phyloP scores from a whole-genome alignment of 2,113 vertebrate species.

The Xenopus borealis region DNA sequence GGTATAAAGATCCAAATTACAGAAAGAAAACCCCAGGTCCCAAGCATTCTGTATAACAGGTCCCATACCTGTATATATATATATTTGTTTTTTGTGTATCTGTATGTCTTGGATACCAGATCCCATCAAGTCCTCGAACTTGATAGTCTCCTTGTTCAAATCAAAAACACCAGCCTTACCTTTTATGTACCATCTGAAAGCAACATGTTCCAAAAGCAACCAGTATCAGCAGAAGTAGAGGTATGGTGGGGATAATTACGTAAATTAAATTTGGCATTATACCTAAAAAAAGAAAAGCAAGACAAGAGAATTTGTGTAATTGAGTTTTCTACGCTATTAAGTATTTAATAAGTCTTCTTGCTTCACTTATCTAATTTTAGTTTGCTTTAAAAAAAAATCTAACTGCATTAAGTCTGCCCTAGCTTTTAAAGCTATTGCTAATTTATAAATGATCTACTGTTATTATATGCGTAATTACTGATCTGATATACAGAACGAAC shows the following conservation, averaged over 20 bases:
- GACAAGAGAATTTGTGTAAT: slow-evolving; percentile 13
- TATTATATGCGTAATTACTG: slow-evolving; percentile 16
- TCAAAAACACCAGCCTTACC: slow-evolving; percentile 61
- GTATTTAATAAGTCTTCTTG: slow-evolving; percentile 11
- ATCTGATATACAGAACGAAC: not conserved
- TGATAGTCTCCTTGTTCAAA: no score
- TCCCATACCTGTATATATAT: no score
- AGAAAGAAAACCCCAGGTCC: no score
- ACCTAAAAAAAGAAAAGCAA: slow-evolving; percentile 64
- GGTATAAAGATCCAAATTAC: no score
- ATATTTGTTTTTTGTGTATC: no score
- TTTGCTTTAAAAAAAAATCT: slow-evolving; percentile 15
- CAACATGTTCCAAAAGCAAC: slow-evolving; percentile 93
- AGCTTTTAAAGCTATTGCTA: slow-evolving; percentile 14
- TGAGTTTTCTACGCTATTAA: not conserved
- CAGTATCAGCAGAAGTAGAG: slow-evolving; percentile 88
- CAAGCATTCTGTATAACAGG: no score
- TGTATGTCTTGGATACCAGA: no score
- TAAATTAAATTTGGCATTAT: slow-evolving; percentile 88
- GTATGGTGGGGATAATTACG: slow-evolving; percentile 91
- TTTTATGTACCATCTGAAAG: slow-evolving; percentile 88
- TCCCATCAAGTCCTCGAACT: no score
- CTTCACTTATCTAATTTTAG: slow-evolving; percentile 13
- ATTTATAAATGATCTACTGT: slow-evolving; percentile 27
- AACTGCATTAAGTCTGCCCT: slow-evolving; percentile 8